Evolutionary conservation across 2,113 vertebrate species (phyloP).

Genomic region (Tragelaphus scriptus): DNA sequence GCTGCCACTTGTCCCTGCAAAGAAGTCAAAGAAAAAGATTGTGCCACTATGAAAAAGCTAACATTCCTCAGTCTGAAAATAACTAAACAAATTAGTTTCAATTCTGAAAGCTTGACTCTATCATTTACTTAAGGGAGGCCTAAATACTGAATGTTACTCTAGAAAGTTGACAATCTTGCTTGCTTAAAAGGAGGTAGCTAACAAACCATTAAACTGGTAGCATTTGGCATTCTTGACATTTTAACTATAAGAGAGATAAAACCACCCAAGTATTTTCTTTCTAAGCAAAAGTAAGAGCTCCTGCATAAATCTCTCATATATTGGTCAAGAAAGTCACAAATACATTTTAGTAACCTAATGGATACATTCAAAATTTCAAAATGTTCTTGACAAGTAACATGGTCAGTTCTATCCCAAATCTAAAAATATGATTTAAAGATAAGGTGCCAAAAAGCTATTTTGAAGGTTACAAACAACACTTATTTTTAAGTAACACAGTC

Average conservation of each 20-base stretch:
- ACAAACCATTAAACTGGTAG: constrained; percentile 45
- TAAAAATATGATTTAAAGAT: constrained; percentile 31
- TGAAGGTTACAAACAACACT: constrained; percentile 6
- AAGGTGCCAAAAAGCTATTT: constrained; percentile 24
- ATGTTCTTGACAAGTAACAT: constrained; percentile 34
- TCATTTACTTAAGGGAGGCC: not conserved
- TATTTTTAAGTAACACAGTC: not conserved
- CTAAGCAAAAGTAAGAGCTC: constrained; percentile 16
- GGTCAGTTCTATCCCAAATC: constrained; percentile 35
- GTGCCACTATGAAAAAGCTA: not conserved
- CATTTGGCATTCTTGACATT: constrained; percentile 59
- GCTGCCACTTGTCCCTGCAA: not conserved
- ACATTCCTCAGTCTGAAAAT: not conserved
- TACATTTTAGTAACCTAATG: constrained; percentile 44
- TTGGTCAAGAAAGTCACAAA: constrained; percentile 35
- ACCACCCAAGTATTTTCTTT: constrained; percentile 41
- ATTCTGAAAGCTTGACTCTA: constrained; percentile 5
- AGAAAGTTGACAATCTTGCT: constrained; percentile 16
- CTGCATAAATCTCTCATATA: constrained; percentile 30
- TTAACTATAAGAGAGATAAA: constrained; percentile 37
- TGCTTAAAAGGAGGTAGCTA: constrained; percentile 61
- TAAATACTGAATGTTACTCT: not conserved
- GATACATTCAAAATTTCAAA: constrained; percentile 51
- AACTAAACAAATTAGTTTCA: constrained; percentile 18
- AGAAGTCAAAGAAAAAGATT: not conserved